phyloP scores from a whole-genome alignment of 2,113 vertebrate genomes.

The Plecotus auritus region DNA sequence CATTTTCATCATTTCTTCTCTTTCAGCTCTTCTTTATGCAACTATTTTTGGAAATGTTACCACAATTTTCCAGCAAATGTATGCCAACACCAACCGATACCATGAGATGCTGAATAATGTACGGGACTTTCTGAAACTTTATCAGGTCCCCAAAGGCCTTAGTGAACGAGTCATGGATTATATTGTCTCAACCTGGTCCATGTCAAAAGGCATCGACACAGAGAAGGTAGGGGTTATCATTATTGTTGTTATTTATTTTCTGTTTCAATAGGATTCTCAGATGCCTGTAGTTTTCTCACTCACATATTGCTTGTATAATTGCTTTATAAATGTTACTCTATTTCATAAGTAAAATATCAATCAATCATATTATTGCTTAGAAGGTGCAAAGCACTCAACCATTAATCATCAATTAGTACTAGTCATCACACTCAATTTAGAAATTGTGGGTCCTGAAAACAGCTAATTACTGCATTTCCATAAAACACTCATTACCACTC shows the following conservation, averaged over 20 bases:
- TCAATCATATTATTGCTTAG: slow-evolving; percentile 26
- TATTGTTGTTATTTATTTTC: not conserved
- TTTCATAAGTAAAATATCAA: slow-evolving; percentile 21
- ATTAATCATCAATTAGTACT: slow-evolving; percentile 32
- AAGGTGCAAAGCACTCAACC: not conserved
- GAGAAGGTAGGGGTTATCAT: slow-evolving; percentile 89
- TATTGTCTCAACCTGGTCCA: slow-evolving; percentile 98
- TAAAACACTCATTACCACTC: not conserved
- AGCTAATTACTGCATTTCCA: slow-evolving; percentile 19
- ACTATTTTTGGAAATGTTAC: slow-evolving; percentile 99
- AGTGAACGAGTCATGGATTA: slow-evolving; percentile 99
- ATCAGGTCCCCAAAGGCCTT: slow-evolving; percentile 98
- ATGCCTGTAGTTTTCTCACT: not conserved
- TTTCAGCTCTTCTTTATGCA: slow-evolving; percentile 96
- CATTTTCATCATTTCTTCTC: slow-evolving; percentile 64
- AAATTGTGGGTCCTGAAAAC: slow-evolving; percentile 33
- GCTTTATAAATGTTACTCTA: slow-evolving; percentile 15
- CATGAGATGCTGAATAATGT: slow-evolving; percentile 99
- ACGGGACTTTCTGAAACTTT: slow-evolving; percentile 96
- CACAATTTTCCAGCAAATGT: slow-evolving; percentile 99
- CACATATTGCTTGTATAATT: not conserved
- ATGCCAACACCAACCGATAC: slow-evolving; percentile 98
- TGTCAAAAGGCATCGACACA: slow-evolving; percentile 98
- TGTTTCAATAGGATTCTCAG: not conserved
- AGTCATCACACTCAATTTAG: slow-evolving; percentile 43